A percentile compares a stretch with the other conserved stretches of the same genome.
These are phyloP conservation scores for Pogonomyrmex barbatus DNA, from an alignment of 1,140 invertebrate genomes.

Conservation along the genomic window DNA sequence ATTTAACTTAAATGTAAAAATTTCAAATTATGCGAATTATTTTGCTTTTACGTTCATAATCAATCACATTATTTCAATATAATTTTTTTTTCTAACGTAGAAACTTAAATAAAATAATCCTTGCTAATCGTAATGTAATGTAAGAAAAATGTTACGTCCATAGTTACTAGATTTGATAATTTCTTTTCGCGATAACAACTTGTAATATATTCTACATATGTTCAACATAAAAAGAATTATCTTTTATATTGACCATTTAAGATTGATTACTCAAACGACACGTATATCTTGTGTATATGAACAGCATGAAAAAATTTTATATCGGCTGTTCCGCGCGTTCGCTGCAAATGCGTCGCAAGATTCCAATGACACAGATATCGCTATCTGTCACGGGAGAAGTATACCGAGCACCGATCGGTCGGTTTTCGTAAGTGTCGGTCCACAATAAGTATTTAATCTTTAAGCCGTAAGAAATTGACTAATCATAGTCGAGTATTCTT, in stretches of 20 bases:
- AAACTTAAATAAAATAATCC: background rate
- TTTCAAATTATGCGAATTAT: background rate
- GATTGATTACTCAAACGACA: background rate
- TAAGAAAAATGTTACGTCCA: background rate
- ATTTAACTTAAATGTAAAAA: too few species aligned
- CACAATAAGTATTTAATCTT: too few species aligned
- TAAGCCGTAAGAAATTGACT: too few species aligned
- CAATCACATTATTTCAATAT: background rate
- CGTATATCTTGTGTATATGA: background rate
- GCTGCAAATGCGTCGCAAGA: slow-evolving; percentile 18
- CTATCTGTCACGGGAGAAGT: slow-evolving; percentile 33
- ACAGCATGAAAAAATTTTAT: slow-evolving; percentile 35
- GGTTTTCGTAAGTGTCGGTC: too few species aligned
- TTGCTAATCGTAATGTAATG: background rate
- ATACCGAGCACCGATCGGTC: background rate
- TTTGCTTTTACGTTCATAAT: background rate
- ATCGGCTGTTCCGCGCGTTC: background rate
- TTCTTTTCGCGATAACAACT: background rate
- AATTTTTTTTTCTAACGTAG: background rate
- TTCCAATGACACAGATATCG: slow-evolving; percentile 57
- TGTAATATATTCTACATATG: background rate
- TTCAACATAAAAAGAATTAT: background rate
- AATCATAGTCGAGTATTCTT: too few species aligned
- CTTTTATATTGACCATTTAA: background rate
- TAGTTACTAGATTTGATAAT: background rate